Conservation (phyloP, 2,888 invertebrate genomes). For the Stenoptilia bipunctidactyla region DNA sequence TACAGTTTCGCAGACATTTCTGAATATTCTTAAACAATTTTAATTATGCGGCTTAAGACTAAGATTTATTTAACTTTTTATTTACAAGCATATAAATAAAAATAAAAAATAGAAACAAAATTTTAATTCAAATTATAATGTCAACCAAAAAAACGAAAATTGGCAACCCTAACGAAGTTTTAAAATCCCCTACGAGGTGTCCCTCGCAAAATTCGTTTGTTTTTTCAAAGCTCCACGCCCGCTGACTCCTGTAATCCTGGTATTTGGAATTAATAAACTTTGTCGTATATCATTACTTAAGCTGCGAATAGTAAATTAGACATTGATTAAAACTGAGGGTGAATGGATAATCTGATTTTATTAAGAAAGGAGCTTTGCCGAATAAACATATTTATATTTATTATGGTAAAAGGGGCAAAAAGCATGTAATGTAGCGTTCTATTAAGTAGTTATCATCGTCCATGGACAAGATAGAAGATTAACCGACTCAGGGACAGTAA, state of each 20-base stretch:
- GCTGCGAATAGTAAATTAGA: conserved; percentile 62
- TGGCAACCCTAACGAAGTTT: conserved; percentile 24
- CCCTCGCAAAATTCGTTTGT: conserved; percentile 58
- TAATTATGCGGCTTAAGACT: too few species aligned
- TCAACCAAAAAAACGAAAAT: not conserved
- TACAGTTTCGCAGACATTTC: too few species aligned
- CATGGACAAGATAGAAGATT: too few species aligned
- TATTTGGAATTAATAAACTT: conserved; percentile 66
- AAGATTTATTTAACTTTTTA: not conserved
- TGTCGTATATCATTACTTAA: conserved; percentile 69
- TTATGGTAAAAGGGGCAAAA: too few species aligned
- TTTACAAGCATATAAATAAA: not conserved
- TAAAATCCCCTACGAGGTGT: conserved; percentile 29
- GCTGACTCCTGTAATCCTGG: conserved; percentile 50
- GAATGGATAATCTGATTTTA: conserved; percentile 49
- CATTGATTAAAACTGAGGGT: conserved; percentile 47
- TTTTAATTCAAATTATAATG: not conserved
- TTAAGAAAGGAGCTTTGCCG: conserved; percentile 37
- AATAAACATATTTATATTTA: not conserved
- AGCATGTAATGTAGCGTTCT: too few species aligned
- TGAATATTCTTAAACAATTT: too few species aligned
- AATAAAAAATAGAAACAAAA: not conserved
- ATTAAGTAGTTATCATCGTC: too few species aligned
- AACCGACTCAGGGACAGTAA: too few species aligned
- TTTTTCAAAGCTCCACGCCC: conserved; percentile 43